A percentile compares a stretch with the other conserved stretches of the same genome.
phyloP scores from a whole-genome alignment of 2,888 invertebrate genomes.

The Megaustenia siamemsis region DNA sequence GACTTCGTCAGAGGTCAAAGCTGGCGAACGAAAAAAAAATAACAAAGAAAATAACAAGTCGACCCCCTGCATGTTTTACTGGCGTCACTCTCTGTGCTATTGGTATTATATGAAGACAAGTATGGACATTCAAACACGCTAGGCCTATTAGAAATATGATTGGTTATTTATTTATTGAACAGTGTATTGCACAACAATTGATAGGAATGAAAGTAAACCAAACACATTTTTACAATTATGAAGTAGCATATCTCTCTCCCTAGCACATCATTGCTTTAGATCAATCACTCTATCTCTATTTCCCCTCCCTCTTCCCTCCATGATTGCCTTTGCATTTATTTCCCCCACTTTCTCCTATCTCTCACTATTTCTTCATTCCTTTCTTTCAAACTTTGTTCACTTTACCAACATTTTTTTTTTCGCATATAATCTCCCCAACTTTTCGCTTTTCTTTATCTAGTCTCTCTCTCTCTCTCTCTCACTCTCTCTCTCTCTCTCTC shows the following conservation, averaged over 20 bases:
- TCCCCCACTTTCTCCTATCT: constrained; percentile 32
- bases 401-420: constrained; percentile 13
- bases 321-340: constrained; percentile 20
- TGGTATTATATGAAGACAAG: too few relatives aligned
- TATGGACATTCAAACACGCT: too few relatives aligned
- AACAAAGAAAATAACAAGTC: too few relatives aligned
- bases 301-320: constrained; percentile 2
- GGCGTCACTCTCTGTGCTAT: too few relatives aligned
- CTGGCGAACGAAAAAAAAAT: too few relatives aligned
- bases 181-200: too few relatives aligned
- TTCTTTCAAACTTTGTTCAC: neutral
- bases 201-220: too few relatives aligned
- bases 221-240: too few relatives aligned
- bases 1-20: too few relatives aligned
- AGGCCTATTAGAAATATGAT: too few relatives aligned
- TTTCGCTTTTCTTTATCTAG: neutral
- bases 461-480: constrained; percentile 33
- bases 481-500: constrained; percentile 31
- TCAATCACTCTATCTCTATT: neutral
- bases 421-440: neutral
- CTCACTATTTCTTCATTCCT: neutral
- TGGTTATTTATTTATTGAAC: too few relatives aligned
- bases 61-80: too few relatives aligned
- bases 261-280: neutral
- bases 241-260: constrained; percentile 18